phyloP scores from a whole-genome alignment of 1,140 invertebrate genomes.

The Dysdera silvatica region DNA sequence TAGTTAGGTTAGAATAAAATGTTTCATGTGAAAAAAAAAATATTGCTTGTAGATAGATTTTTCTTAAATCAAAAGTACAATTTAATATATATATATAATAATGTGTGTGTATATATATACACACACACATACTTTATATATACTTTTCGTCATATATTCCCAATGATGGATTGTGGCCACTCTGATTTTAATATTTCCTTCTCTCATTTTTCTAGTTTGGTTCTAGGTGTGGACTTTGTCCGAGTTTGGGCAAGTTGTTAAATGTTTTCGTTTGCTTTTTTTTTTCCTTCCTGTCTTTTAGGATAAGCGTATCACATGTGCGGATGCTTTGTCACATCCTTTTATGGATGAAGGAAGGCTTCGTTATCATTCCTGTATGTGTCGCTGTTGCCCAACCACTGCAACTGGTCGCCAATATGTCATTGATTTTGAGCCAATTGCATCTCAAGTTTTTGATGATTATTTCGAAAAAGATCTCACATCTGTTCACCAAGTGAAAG shows the following conservation, averaged over 20 bases:
- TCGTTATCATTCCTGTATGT: conserved; percentile 99
- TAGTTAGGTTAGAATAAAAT: no score
- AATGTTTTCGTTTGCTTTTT: neutral
- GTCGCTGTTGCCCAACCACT: conserved; percentile 78
- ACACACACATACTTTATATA: no score
- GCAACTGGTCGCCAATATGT: conserved; percentile 73
- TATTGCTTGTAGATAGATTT: no score
- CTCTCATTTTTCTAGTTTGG: no score
- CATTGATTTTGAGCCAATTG: conserved; percentile 83
- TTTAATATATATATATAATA: no score
- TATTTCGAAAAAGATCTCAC: conserved; percentile 85
- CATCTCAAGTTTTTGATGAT: conserved; percentile 82
- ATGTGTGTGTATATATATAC: no score
- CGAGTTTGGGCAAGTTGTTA: no score
- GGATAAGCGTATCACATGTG: conserved; percentile 88
- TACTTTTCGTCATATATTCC: no score
- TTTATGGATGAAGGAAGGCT: conserved; percentile 95
- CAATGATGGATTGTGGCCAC: neutral
- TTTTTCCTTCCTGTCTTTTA: conserved; percentile 44
- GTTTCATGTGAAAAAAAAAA: no score
- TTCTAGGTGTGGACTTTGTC: no score
- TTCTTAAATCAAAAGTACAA: no score
- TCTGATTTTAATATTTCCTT: neutral
- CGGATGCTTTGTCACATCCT: conserved; percentile 88
- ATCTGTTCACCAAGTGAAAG: conserved; percentile 88